Conservation (phyloP, 2,797 vertebrate genomes). For the Eremophila alpestris region DNA sequence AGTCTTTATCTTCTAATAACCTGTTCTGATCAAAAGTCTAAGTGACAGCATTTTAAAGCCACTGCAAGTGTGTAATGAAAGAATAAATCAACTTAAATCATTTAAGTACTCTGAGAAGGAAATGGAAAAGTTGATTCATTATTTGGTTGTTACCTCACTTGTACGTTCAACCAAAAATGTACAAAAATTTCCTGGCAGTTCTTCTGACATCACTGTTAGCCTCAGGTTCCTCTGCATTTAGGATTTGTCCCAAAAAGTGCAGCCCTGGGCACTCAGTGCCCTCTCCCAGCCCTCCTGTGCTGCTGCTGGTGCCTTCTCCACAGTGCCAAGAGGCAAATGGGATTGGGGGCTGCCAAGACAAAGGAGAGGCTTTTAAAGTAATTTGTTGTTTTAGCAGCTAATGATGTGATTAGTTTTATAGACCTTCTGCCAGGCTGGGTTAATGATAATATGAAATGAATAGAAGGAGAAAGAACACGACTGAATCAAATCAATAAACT, state of each 20-base stretch:
- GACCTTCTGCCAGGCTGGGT: slow-evolving; percentile 41
- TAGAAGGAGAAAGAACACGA: background rate
- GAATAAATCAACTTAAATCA: background rate
- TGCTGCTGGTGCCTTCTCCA: background rate
- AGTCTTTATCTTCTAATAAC: background rate
- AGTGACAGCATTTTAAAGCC: background rate
- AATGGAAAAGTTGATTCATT: background rate
- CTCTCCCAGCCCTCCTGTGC: background rate
- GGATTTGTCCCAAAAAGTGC: background rate
- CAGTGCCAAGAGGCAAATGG: background rate
- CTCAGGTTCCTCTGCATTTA: background rate
- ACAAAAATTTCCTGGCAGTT: background rate
- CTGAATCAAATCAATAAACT: slow-evolving; percentile 21
- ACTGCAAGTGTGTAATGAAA: background rate
- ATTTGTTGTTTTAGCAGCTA: slow-evolving; percentile 40
- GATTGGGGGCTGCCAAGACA: background rate
- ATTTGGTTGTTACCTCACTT: background rate
- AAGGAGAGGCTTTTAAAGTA: slow-evolving; percentile 1
- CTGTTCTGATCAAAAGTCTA: background rate
- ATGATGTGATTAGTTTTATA: slow-evolving; percentile 48
- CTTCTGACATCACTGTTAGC: background rate
- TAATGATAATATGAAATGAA: slow-evolving; percentile 39
- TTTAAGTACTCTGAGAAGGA: background rate
- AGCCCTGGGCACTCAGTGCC: fast-evolving
- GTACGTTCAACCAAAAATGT: background rate